Percentiles rank a stretch among this genome's conserved stretches.
These are phyloP conservation scores for Sebastes trivittatus DNA, from an alignment of 2,797 vertebrate genomes.

Conservation along the genomic window DNA sequence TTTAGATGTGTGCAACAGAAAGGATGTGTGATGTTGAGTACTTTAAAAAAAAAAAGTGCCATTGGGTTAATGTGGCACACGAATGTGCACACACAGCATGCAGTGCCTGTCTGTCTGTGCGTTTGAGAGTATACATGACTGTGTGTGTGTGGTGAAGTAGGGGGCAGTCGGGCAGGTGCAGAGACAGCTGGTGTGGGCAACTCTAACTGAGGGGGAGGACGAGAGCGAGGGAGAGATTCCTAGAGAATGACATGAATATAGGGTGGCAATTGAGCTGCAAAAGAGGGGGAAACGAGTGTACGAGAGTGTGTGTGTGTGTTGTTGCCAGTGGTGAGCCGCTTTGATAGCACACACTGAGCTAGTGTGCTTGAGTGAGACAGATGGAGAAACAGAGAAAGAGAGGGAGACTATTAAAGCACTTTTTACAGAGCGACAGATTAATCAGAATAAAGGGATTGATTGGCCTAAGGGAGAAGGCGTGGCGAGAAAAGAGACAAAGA, in stretches of 20 bases:
- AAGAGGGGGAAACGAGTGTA: constrained; percentile 42
- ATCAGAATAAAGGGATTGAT: constrained; percentile 28
- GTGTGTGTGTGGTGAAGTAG: constrained; percentile 33
- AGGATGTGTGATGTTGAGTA: constrained; percentile 18
- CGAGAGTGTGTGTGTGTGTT: constrained; percentile 2
- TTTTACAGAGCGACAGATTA: constrained; percentile 45
- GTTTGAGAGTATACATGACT: constrained; percentile 22
- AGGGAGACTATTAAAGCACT: constrained; percentile 29
- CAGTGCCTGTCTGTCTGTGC: constrained; percentile 37
- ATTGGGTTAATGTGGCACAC: constrained; percentile 26
- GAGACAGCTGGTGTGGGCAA: constrained; percentile 83
- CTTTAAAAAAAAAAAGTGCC: not conserved
- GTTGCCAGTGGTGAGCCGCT: constrained; percentile 43
- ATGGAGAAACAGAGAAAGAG: constrained; percentile 29
- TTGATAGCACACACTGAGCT: constrained; percentile 44
- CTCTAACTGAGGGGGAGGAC: constrained; percentile 73
- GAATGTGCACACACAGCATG: constrained; percentile 41
- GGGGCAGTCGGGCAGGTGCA: constrained; percentile 82
- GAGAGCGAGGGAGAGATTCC: constrained; percentile 56
- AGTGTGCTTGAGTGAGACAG: constrained; percentile 40
- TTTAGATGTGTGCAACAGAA: constrained; percentile 20
- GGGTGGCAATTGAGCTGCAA: constrained; percentile 49
- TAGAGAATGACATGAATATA: constrained; percentile 67
- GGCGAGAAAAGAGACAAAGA: constrained; percentile 1
- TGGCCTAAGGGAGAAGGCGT: constrained; percentile 6